Conservation (phyloP, 2,113 vertebrate species). For the Brevimyrus niger region DNA sequence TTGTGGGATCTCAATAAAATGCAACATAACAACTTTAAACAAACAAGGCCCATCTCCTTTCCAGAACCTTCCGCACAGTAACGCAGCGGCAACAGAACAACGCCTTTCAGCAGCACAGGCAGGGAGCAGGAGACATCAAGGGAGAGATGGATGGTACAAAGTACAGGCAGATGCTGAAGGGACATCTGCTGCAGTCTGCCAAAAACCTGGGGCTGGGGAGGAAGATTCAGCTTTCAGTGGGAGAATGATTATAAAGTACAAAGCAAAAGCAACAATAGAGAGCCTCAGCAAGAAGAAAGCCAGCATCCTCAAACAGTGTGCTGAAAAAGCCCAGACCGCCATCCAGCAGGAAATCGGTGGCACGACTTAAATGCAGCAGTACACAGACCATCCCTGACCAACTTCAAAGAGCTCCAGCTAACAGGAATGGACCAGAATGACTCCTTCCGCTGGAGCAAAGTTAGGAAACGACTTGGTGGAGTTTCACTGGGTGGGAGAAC, state of each 20-base stretch:
- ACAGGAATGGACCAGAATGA: neutral
- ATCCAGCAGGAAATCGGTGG: neutral
- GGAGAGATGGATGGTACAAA: neutral
- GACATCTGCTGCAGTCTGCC: neutral
- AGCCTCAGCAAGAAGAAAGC: neutral
- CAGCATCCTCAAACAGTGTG: neutral
- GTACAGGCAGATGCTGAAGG: neutral
- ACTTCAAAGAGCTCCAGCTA: neutral
- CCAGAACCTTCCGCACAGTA: neutral
- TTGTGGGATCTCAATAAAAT: neutral
- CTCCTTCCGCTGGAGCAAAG: neutral
- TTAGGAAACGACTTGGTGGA: neutral
- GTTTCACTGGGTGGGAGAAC: neutral
- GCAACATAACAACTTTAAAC: neutral
- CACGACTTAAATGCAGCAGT: neutral
- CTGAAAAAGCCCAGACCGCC: neutral
- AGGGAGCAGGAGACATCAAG: neutral
- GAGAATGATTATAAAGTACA: neutral
- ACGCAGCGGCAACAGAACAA: neutral
- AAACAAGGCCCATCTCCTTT: neutral
- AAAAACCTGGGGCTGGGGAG: neutral
- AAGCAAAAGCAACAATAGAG: neutral
- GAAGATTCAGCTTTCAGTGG: neutral
- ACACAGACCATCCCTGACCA: neutral
- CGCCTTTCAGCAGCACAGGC: neutral